A percentile compares a stretch with the other conserved stretches of the same genome.
Evolutionary conservation across 2,888 invertebrate species (phyloP).

Genomic region (Falcaria lacertinaria): DNA sequence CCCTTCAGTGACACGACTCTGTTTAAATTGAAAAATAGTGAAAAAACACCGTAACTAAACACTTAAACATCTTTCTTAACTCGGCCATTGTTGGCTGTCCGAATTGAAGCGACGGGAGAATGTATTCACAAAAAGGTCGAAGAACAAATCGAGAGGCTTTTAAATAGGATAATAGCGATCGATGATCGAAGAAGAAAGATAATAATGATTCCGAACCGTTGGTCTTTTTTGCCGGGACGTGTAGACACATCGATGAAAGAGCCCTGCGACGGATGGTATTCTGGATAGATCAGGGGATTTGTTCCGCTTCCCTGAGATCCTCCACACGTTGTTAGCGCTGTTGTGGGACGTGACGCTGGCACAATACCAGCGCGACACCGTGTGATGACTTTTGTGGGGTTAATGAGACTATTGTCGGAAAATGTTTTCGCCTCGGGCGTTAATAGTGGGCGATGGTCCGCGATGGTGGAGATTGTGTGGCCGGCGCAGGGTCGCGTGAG

Average conservation of each 20-base stretch:
- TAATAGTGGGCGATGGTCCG: constrained; percentile 52
- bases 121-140: constrained; percentile 56
- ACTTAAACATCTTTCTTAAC: constrained; percentile 79
- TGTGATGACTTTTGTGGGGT: constrained; percentile 69
- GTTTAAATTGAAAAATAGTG: constrained; percentile 75
- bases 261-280: constrained; percentile 53
- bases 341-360: constrained; percentile 65
- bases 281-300: constrained; percentile 63
- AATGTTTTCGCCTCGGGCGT: constrained; percentile 49
- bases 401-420: constrained; percentile 73
- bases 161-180: constrained; percentile 79
- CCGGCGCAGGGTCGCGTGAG: constrained; percentile 51
- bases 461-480: constrained; percentile 57
- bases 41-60: constrained; percentile 78
- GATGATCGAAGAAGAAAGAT: constrained; percentile 76
- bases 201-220: constrained; percentile 73
- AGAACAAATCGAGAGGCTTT: constrained; percentile 78
- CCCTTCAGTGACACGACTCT: constrained; percentile 68
- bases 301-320: constrained; percentile 75
- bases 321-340: constrained; percentile 75
- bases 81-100: constrained; percentile 64
- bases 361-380: constrained; percentile 50
- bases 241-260: constrained; percentile 60
- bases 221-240: constrained; percentile 57
- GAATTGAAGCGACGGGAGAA: constrained; percentile 72